phyloP scores from a whole-genome alignment of 2,113 vertebrate genomes.

The Anoura caudifer region DNA sequence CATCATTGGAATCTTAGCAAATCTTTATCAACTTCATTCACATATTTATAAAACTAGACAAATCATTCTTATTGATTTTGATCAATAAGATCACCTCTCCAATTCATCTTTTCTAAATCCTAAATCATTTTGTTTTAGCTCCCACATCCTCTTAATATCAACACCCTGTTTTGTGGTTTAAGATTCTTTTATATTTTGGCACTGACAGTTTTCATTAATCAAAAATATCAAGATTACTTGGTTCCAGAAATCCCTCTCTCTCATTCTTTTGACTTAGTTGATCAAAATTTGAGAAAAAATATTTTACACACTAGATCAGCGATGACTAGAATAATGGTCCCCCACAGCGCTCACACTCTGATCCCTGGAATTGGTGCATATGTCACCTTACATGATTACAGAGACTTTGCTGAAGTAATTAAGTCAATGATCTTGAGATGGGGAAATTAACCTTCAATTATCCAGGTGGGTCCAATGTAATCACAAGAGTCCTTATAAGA shows the following conservation, averaged over 20 bases:
- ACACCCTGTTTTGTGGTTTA: neutral
- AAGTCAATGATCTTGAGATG: neutral
- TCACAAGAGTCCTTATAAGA: neutral
- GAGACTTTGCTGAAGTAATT: neutral
- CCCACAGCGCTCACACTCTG: neutral
- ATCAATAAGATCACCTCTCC: neutral
- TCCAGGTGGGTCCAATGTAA: neutral
- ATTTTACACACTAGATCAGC: neutral
- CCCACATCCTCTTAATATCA: neutral
- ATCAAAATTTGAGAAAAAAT: neutral
- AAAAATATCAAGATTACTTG: neutral
- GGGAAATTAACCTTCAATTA: neutral
- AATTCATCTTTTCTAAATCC: neutral
- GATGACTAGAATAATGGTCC: rapidly evolving
- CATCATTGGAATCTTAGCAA: neutral
- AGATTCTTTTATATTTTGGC: neutral
- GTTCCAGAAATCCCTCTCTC: neutral
- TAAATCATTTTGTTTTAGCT: neutral
- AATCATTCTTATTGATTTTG: neutral
- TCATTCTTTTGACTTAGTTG: neutral
- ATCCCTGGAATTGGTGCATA: neutral
- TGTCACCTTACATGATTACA: neutral
- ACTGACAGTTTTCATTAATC: neutral
- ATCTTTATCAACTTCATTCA: neutral
- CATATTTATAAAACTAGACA: neutral